phyloP scores from a whole-genome alignment of 2,797 vertebrate species.

The Melanotaenia pygmaea region DNA sequence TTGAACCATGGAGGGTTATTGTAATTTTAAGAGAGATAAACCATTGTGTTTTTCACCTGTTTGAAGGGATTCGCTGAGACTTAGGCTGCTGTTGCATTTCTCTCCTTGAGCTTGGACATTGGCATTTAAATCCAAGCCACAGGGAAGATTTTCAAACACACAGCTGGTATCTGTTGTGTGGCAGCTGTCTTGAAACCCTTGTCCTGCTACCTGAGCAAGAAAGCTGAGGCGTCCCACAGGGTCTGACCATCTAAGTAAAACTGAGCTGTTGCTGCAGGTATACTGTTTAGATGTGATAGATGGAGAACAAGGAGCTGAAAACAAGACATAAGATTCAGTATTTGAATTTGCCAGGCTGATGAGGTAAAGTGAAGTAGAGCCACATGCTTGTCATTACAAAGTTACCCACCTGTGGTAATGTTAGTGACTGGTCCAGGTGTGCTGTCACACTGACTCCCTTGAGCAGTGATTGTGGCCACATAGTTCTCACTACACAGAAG shows the following conservation, averaged over 20 bases:
- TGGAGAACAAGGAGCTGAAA: constrained; percentile 77
- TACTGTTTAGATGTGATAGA: constrained; percentile 47
- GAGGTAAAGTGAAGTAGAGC: neutral
- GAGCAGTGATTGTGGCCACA: constrained; percentile 51
- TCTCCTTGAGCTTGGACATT: constrained; percentile 67
- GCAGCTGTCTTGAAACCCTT: constrained; percentile 56
- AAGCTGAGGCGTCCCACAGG: constrained; percentile 60
- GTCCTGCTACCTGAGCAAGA: constrained; percentile 44
- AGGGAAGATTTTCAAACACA: constrained; percentile 66
- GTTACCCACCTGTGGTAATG: constrained; percentile 66
- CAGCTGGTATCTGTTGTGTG: constrained; percentile 69
- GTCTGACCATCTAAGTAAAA: constrained; percentile 64
- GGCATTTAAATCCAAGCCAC: constrained; percentile 73
- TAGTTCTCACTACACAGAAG: constrained; percentile 73
- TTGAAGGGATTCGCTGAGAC: constrained; percentile 53
- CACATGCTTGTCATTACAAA: neutral
- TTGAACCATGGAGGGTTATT: neutral
- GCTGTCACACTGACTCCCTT: constrained; percentile 62
- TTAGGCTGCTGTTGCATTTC: constrained; percentile 71
- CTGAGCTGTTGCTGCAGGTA: constrained; percentile 58
- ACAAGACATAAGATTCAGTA: neutral
- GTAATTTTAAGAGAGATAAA: neutral
- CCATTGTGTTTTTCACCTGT: constrained; percentile 62
- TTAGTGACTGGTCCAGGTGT: constrained; percentile 42
- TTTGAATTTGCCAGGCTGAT: neutral